phyloP scores from a whole-genome alignment of 2,888 invertebrate species.

The Pyralis farinalis region DNA sequence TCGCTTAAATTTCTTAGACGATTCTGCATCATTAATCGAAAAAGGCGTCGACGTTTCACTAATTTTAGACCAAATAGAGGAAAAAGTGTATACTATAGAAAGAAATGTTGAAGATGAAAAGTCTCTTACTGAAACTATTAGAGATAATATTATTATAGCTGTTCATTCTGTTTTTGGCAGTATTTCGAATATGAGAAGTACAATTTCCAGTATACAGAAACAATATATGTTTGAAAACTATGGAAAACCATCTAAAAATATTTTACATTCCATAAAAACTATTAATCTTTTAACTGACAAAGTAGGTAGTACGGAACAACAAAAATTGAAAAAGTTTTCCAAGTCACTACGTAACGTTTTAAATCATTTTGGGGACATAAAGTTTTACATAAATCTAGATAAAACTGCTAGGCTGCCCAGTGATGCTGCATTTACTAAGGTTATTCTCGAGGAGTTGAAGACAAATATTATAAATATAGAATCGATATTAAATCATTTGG shows the following conservation, averaged over 20 bases:
- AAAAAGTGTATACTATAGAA: constrained; percentile 60
- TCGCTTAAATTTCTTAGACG: constrained; percentile 38
- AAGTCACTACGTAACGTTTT: constrained; percentile 55
- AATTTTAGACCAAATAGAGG: constrained; percentile 63
- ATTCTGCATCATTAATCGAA: constrained; percentile 56
- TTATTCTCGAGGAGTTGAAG: constrained; percentile 55
- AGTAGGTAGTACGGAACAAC: constrained; percentile 23
- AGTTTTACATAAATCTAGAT: constrained; percentile 70
- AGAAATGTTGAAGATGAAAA: constrained; percentile 41
- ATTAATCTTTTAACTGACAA: constrained; percentile 29
- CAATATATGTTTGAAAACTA: constrained; percentile 67
- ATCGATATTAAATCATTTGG: constrained; percentile 22
- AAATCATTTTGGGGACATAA: constrained; percentile 72
- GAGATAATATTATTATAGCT: constrained; percentile 62
- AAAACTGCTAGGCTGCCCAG: constrained; percentile 69
- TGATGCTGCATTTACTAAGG: constrained; percentile 64
- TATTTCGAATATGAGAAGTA: constrained; percentile 76
- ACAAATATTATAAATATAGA: constrained; percentile 34
- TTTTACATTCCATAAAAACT: constrained; percentile 56
- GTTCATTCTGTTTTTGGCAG: constrained; percentile 74
- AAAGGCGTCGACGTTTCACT: constrained; percentile 62
- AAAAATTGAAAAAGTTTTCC: constrained; percentile 43
- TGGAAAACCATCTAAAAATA: constrained; percentile 56
- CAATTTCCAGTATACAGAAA: constrained; percentile 68
- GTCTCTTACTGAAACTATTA: constrained; percentile 35